Evolutionary conservation across 1,140 invertebrate species (phyloP).

Genomic region (Amphibalanus amphitrite): DNA sequence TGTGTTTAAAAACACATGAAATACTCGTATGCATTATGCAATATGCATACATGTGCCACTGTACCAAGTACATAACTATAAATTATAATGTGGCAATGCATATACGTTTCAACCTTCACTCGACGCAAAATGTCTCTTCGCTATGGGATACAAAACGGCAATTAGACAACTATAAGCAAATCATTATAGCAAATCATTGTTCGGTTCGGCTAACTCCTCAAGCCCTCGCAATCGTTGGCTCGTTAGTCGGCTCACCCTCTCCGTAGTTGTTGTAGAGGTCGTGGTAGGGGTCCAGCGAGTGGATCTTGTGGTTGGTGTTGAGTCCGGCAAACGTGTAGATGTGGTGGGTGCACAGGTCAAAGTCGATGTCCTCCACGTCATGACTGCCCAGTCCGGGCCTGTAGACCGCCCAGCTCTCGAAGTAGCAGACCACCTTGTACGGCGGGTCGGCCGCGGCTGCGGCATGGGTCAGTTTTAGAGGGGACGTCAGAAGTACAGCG

Average conservation of each 20-base stretch:
- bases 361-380: constrained; percentile 40
- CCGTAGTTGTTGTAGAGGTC: constrained; percentile 37
- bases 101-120: no score
- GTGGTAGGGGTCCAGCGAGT: constrained; percentile 47
- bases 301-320: constrained; percentile 43
- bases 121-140: no score
- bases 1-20: no score
- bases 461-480: no score
- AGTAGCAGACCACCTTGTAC: constrained; percentile 41
- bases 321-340: constrained; percentile 74
- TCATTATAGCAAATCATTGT: no score
- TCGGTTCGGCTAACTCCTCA: not conserved
- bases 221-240: not conserved
- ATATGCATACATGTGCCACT: no score
- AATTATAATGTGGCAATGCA: no score
- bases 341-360: constrained; percentile 58
- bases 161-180: no score
- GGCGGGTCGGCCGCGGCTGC: constrained; percentile 27
- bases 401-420: constrained; percentile 44
- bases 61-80: no score
- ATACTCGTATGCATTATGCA: constrained; percentile 3
- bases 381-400: constrained; percentile 45
- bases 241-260: constrained; percentile 8
- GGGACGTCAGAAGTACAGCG: no score
- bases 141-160: no score